Evolutionary conservation across 2,888 invertebrate genomes (phyloP).

Genomic region (Rotaria macrura): DNA sequence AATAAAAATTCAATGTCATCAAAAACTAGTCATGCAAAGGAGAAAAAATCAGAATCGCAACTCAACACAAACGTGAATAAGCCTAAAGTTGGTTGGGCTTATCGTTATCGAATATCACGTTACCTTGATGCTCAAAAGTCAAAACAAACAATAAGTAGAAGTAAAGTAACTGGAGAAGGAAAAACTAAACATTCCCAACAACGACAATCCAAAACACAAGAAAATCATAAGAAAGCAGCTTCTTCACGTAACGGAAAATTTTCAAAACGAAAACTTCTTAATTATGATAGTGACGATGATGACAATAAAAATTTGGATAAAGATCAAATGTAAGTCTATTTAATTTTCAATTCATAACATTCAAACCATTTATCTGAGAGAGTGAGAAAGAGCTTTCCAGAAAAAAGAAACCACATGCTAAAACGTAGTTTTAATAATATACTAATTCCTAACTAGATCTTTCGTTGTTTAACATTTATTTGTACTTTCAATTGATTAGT

Average conservation of each 20-base stretch:
- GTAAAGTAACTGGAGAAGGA: background rate
- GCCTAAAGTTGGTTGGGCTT: constrained; percentile 29
- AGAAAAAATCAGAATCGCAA: background rate
- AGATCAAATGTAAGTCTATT: background rate
- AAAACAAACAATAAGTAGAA: background rate
- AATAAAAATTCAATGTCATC: background rate
- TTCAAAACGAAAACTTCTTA: background rate
- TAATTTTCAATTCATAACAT: background rate
- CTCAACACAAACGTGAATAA: background rate
- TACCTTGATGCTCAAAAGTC: background rate
- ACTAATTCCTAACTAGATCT: too few species aligned
- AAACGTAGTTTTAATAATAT: too few species aligned
- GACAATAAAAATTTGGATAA: background rate
- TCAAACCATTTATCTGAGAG: too few species aligned
- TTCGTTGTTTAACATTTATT: too few species aligned
- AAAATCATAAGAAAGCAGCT: background rate
- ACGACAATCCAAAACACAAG: background rate
- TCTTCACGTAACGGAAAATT: background rate
- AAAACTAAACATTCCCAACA: background rate
- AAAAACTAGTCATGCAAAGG: background rate
- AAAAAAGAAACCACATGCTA: too few species aligned
- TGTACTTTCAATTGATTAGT: too few species aligned
- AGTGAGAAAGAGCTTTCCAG: too few species aligned
- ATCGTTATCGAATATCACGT: constrained; percentile 27
- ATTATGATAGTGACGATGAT: background rate